Evolutionary conservation across 2,888 invertebrate genomes (phyloP), one percentile per base, ranked within the genome.

Genomic region (Neuroscelio doddi): DNA sequence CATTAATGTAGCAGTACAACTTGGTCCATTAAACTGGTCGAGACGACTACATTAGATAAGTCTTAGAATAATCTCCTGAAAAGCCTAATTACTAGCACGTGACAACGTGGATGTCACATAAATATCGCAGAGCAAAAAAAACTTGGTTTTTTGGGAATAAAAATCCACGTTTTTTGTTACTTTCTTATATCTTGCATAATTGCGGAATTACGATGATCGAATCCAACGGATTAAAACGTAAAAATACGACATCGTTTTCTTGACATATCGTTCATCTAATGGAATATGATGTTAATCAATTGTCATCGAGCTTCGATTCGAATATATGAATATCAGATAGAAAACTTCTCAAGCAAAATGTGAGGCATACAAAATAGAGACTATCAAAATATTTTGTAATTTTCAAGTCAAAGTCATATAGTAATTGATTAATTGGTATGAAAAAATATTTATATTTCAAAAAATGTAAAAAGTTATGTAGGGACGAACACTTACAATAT

Each of bases 221-320:
- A 47, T 34, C 24, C 26, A 3, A 24, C 41, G 32, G 27, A 49
- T 10, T 7, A 16, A 10, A 12, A 21, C 16, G 14, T 15, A 50
- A 50, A 12, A 50, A 15, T 45, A 45, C 58, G 50, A 38, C 34
- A 38, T 49, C 24, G 26, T 14, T 34, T 36, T 36, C 12, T 8
- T 14, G 14, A 36, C 14, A 3, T 9, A 9, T 9, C 30, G 9
- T 30, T 5, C 30, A 9, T 30, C 30, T 30, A 30, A 30, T 30
- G 30, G 30, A 9, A 30, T 30, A 3, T 30, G 30, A 4, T 30
- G n/a, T 3, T 4, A 30, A 10, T 10, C 30, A 10, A 30, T 3
- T 2, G 47, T 56, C 55, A 62, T 66, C 58, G 62, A 66, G 66
- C 66, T 66, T 66, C 66, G 44, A 44, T 39, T 34, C 39, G 56